These are phyloP conservation scores for Glandiceps talaboti DNA, from an alignment of 53 echinoderm and acorn worm genomes.

Conservation along the genomic window DNA sequence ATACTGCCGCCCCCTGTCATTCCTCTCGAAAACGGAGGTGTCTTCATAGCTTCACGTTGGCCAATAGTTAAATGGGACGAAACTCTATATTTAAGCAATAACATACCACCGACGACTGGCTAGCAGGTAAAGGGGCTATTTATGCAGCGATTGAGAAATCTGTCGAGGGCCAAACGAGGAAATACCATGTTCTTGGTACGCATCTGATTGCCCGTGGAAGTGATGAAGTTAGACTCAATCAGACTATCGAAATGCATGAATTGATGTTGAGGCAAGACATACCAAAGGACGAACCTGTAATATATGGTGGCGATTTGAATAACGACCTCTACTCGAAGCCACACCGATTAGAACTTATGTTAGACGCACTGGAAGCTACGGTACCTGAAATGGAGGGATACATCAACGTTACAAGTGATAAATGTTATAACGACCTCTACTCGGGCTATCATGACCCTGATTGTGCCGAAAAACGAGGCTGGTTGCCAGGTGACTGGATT, in stretches of 20 bases:
- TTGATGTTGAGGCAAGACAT: constrained; percentile 52
- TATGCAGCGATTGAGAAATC: constrained; percentile 5
- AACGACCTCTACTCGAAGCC: constrained; percentile 38
- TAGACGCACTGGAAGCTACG: constrained; percentile 42
- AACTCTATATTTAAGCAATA: not conserved
- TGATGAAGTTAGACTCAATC: constrained; percentile 25
- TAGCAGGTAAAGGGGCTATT: not conserved
- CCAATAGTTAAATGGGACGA: constrained; percentile 5
- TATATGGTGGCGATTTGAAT: constrained; percentile 77
- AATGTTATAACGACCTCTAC: constrained; percentile 37
- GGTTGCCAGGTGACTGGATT: constrained; percentile 19
- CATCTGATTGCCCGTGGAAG: constrained; percentile 1
- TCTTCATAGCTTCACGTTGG: constrained; percentile 8
- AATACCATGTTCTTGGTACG: constrained; percentile 4
- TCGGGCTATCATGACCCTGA: not conserved
- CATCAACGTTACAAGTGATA: constrained; percentile 45
- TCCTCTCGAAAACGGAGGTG: constrained; percentile 14
- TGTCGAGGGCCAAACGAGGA: not conserved
- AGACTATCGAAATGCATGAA: constrained; percentile 50
- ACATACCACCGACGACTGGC: not conserved
- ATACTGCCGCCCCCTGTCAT: not conserved
- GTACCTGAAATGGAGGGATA: constrained; percentile 38
- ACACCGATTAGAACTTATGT: constrained; percentile 38
- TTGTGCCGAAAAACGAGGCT: not conserved
- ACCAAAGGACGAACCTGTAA: constrained; percentile 46